Evolutionary conservation across 2,113 vertebrate genomes (phyloP).

Genomic region (Gallinago undulata): DNA sequence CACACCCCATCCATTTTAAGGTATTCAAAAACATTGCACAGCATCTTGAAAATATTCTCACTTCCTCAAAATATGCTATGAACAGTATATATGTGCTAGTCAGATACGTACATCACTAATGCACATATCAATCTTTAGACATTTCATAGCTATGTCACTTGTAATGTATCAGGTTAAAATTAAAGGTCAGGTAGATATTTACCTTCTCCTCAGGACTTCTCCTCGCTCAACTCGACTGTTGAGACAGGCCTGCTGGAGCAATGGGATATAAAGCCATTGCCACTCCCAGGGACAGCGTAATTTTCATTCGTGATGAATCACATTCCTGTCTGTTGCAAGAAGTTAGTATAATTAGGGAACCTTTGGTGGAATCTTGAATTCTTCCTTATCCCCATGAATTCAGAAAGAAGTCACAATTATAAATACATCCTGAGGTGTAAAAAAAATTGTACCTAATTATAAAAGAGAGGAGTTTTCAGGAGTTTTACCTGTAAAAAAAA

Average conservation of each 20-base stretch:
- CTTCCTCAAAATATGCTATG: not conserved
- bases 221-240: not conserved
- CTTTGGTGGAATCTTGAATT: not conserved
- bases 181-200: conserved; percentile 4
- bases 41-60: not conserved
- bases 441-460: not conserved
- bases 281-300: conserved; percentile 47
- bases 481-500: not conserved
- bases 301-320: conserved; percentile 49
- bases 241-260: not conserved
- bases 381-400: not conserved
- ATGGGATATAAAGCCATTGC: conserved; percentile 55
- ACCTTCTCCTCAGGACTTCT: not conserved
- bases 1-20: not conserved
- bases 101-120: not conserved
- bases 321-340: not conserved
- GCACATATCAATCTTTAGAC: not conserved
- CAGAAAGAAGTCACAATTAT: not conserved
- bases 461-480: not conserved
- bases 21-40: not conserved
- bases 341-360: not conserved
- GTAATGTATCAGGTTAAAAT: not conserved
- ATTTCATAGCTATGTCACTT: not conserved
- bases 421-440: not conserved
- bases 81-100: not conserved